Percentiles rank a stretch among this genome's conserved stretches.
Conservation (phyloP, 2,113 vertebrate species). For the Eretmochelys imbricata region DNA sequence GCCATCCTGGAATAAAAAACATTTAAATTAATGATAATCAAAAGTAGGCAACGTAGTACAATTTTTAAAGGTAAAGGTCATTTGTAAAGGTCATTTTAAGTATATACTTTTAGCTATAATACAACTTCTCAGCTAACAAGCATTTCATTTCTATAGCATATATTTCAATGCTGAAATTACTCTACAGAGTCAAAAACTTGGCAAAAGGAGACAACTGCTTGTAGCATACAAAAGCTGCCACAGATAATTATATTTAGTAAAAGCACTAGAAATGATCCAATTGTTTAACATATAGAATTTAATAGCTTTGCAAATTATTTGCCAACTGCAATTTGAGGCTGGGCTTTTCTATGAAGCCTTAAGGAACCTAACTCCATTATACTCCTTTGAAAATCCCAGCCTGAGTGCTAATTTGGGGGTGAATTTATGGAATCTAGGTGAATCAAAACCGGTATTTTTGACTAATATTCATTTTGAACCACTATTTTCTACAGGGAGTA, state of each 20-base stretch:
- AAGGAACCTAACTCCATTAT: background rate
- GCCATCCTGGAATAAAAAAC: background rate
- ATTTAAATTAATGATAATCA: background rate
- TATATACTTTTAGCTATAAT: background rate
- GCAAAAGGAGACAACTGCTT: background rate
- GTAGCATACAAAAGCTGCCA: background rate
- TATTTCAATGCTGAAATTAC: background rate
- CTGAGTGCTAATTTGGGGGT: background rate
- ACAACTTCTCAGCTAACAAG: background rate
- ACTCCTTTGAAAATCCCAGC: background rate
- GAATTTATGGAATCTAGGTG: background rate
- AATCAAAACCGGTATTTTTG: background rate
- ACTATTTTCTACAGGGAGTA: background rate
- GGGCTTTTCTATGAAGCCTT: background rate
- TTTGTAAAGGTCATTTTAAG: background rate
- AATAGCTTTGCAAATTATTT: background rate
- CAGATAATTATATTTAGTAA: background rate
- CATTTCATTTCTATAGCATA: background rate
- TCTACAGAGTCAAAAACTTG: background rate
- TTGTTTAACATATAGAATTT: background rate
- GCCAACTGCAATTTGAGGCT: background rate
- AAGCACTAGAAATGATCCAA: background rate
- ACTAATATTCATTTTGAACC: background rate
- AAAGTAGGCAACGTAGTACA: conserved; percentile 14
- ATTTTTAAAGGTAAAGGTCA: conserved; percentile 11